Conservation (phyloP, 2,888 invertebrate species). For the Parasteatoda lunata region DNA sequence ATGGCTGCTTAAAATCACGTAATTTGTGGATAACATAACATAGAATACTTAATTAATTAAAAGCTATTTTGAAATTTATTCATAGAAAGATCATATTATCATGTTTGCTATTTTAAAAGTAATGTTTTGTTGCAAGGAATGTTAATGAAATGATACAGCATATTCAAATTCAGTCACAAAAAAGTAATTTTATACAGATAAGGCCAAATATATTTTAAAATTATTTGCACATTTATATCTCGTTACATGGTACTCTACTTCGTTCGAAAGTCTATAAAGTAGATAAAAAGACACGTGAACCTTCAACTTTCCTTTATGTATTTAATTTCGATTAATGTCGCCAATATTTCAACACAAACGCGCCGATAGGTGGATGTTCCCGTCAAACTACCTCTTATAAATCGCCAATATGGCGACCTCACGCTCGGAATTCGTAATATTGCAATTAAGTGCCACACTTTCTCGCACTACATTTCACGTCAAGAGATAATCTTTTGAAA, state of each 20-base stretch:
- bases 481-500: constrained; percentile 44
- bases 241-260: background rate
- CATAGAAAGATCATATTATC: too few relatives aligned
- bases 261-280: constrained; percentile 20
- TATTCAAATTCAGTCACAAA: too few relatives aligned
- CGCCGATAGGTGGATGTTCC: constrained; percentile 35
- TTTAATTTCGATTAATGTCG: constrained; percentile 66
- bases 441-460: constrained; percentile 61
- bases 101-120: too few relatives aligned
- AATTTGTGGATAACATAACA: too few relatives aligned
- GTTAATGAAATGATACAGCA: too few relatives aligned
- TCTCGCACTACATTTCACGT: constrained; percentile 44
- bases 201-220: too few relatives aligned
- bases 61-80: too few relatives aligned
- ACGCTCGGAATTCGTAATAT: constrained; percentile 58
- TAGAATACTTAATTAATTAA: too few relatives aligned
- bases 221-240: background rate
- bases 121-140: too few relatives aligned
- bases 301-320: constrained; percentile 34
- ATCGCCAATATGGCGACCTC: constrained; percentile 28
- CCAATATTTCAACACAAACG: constrained; percentile 58
- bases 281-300: constrained; percentile 32
- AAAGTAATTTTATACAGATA: too few relatives aligned
- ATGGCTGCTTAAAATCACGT: too few relatives aligned
- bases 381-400: constrained; percentile 31